Conservation (phyloP, 2,113 vertebrate genomes). For the Leiothrix lutea region DNA sequence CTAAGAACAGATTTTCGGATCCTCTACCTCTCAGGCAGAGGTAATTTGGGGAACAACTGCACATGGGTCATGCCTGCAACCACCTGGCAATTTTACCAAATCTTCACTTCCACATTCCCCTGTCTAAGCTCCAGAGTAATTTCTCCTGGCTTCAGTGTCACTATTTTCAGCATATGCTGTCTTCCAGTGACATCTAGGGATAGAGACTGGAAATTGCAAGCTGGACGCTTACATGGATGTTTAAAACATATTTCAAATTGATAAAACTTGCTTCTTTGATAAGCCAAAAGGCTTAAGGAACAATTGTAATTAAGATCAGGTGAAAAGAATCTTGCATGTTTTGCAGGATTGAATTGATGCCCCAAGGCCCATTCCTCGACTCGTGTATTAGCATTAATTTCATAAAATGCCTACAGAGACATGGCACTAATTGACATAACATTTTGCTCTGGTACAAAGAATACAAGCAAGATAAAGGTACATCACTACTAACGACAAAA, state of each 20-base stretch:
- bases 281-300: neutral
- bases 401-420: neutral
- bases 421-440: accelerated
- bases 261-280: neutral
- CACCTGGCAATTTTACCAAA: neutral
- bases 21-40: neutral
- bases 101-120: neutral
- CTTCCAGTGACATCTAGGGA: constrained; percentile 41
- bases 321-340: neutral
- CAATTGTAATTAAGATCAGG: neutral
- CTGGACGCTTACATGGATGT: neutral
- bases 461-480: neutral
- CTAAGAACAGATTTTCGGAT: neutral
- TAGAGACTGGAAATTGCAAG: neutral
- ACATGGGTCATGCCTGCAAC: neutral
- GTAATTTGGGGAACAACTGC: neutral
- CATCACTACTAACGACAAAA: neutral
- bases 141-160: neutral
- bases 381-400: neutral
- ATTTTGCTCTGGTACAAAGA: neutral
- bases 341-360: neutral
- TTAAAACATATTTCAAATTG: neutral
- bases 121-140: neutral
- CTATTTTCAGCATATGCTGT: neutral
- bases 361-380: neutral